These are phyloP conservation scores for Lasaia peninsularis DNA, from an alignment of 1,140 invertebrate species.

Conservation along the genomic window DNA sequence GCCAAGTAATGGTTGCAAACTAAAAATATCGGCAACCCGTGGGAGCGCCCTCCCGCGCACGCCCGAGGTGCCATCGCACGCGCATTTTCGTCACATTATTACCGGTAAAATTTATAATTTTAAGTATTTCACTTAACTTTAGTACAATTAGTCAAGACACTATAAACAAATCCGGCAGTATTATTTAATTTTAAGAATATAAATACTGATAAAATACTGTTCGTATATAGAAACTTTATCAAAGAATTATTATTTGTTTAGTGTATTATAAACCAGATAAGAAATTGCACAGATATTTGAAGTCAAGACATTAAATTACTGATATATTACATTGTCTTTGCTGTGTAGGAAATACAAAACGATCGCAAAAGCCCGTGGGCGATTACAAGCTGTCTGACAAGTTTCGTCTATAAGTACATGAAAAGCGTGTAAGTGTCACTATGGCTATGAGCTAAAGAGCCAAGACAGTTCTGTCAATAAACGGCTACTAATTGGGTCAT, in stretches of 20 bases:
- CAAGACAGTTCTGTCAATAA: conserved; percentile 71
- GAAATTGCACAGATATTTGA: too few species aligned
- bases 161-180: not conserved
- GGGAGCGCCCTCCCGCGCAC: conserved; percentile 76
- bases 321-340: not conserved
- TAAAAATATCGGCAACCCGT: conserved; percentile 77
- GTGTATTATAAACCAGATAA: too few species aligned
- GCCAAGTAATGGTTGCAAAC: conserved; percentile 74
- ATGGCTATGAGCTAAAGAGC: conserved; percentile 43
- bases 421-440: conserved; percentile 10
- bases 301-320: too few species aligned
- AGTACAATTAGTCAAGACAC: not conserved
- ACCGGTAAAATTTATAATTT: conserved; percentile 33
- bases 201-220: not conserved
- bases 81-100: conserved; percentile 68
- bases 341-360: not conserved
- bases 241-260: too few species aligned
- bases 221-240: too few species aligned
- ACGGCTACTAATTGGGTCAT: conserved; percentile 64
- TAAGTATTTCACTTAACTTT: conserved; percentile 14
- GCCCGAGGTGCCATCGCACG: conserved; percentile 59
- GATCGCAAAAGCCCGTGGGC: not conserved
- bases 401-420: not conserved
- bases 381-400: not conserved
- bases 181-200: not conserved